Evolutionary conservation across 2,113 vertebrate species (phyloP), one percentile per base, ranked within the genome.

Genomic region (Cebidichthys violaceus): DNA sequence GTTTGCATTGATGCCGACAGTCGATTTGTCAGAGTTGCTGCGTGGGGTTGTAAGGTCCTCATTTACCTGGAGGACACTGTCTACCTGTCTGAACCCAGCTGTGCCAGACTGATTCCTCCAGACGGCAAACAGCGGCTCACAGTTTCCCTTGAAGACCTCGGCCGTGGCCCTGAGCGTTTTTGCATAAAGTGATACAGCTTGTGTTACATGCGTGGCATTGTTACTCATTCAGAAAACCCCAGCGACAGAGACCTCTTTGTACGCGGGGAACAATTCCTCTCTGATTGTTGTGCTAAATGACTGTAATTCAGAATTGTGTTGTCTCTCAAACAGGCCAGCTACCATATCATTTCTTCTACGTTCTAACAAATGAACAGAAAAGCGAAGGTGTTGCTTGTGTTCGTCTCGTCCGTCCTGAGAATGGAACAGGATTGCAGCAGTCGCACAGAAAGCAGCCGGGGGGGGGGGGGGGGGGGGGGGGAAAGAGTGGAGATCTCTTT

Each of bases 1-100:
- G 73, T 83, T 77, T 75, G 29, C 39, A 67, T 33, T 55, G 70
- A 73, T 17, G 71, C 33, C 7, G 31, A 68, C 77, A 35, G 70
- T 45, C 22, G 29, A 82, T 90, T 75, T 45, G 75, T 84, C 79
- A 70, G 79, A 57, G 84, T 77, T 39, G 54, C 70, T 59, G 81
- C 20, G 47, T n/a, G 50, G 29, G 81, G 81, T 84, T 50, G n/a
- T 7, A n/a, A 74, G 71, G 67, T 82, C 57, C 75, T 82, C 57
- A 8, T 75, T 86, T 37, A 79, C 83, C 75, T 70, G 76, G 67
- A 88, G 83, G 82, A 83, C 41, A 22, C 4, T 3, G 70, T 68
- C 45, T 33, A 59, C 52, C 61, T 73, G 70, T 72, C 70, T 39
- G 47, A 76, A 72, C 31, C 72, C 79, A 27, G 84, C 84, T 80